A percentile compares a stretch with the other conserved stretches of the same genome.
phyloP scores from a whole-genome alignment of 2,797 vertebrate genomes.

The Enteromius afrohamiltoni region DNA sequence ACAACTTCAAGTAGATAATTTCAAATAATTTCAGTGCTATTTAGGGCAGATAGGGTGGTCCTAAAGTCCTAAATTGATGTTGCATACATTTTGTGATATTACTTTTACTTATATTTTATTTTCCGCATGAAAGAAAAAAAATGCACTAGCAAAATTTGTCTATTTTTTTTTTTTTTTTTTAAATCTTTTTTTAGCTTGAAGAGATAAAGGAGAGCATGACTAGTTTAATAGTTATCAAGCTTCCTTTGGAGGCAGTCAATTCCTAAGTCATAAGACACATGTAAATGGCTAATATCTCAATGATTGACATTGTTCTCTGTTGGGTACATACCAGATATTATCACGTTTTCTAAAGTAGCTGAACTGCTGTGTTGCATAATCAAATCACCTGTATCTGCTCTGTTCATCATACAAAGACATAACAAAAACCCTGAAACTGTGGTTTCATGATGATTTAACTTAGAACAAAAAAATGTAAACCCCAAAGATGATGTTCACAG shows the following conservation, averaged over 20 bases:
- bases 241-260: not conserved
- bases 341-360: slow-evolving; percentile 49
- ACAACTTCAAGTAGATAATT: too few species aligned
- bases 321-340: slow-evolving; percentile 72
- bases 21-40: too few species aligned
- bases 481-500: not conserved
- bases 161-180: too few species aligned
- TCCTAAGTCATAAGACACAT: slow-evolving; percentile 5
- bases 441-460: not conserved
- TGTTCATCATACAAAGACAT: not conserved
- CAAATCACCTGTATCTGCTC: not conserved
- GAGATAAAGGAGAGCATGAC: not conserved
- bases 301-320: slow-evolving; percentile 35
- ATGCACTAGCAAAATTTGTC: not conserved
- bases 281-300: not conserved
- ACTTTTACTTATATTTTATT: not conserved
- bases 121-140: not conserved
- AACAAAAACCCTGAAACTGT: not conserved
- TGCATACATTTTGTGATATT: too few species aligned
- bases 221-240: slow-evolving; percentile 14
- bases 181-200: too few species aligned
- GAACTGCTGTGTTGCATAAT: slow-evolving; percentile 8
- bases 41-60: too few species aligned
- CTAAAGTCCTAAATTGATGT: not conserved
- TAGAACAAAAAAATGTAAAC: not conserved